Conservation (phyloP, 2,113 vertebrate genomes). For the Colossoma macropomum region DNA sequence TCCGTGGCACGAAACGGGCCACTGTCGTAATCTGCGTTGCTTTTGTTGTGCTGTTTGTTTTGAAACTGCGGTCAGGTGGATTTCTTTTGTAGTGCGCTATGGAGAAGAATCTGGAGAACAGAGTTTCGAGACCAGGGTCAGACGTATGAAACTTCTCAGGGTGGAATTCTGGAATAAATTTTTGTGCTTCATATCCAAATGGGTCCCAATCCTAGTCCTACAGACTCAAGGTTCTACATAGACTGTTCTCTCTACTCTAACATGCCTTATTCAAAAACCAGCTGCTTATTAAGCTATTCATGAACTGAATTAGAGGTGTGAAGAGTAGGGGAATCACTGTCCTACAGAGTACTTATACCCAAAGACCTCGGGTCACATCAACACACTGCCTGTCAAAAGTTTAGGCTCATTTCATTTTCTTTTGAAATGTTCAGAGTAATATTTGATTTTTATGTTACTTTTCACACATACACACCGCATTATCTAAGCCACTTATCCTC, state of each 20-base stretch:
- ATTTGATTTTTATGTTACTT: no score
- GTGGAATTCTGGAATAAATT: background rate
- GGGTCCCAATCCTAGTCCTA: background rate
- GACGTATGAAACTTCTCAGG: background rate
- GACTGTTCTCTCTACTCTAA: background rate
- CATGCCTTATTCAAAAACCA: background rate
- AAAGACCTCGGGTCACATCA: background rate
- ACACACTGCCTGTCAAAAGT: background rate
- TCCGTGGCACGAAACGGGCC: background rate
- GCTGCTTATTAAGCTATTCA: background rate
- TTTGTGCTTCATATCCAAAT: background rate
- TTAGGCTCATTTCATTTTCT: background rate
- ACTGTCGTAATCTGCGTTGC: background rate
- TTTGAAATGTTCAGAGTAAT: background rate
- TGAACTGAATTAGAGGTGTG: background rate
- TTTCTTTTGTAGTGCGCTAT: background rate
- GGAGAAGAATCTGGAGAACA: background rate
- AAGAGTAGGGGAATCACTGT: background rate
- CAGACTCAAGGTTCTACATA: no score
- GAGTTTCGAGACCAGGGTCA: background rate
- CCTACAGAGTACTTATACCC: background rate
- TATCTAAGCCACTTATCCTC: no score
- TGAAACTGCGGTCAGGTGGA: constrained; percentile 16
- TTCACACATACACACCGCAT: no score
- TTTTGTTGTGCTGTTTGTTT: constrained; percentile 1